Percentiles rank a stretch among this genome's conserved stretches.
phyloP scores from a whole-genome alignment of 1,140 invertebrate genomes.

The Himalopsyche phryganea region DNA sequence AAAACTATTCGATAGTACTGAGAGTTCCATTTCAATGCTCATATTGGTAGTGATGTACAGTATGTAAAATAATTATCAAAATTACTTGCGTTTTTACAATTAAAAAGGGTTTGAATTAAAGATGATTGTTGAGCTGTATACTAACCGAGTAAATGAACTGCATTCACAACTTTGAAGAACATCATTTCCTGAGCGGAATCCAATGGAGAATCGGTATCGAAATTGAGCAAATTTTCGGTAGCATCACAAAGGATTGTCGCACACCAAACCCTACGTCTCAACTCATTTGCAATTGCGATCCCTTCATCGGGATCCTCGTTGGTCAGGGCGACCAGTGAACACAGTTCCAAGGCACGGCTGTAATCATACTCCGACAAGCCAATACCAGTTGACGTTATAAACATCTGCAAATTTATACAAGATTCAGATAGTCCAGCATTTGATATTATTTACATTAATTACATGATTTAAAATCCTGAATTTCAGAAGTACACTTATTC shows the following conservation, averaged over 20 bases:
- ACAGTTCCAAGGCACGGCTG: conserved; percentile 46
- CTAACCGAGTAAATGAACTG: conserved; percentile 66
- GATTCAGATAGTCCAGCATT: too few relatives aligned
- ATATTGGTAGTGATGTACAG: too few relatives aligned
- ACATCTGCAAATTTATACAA: conserved; percentile 45
- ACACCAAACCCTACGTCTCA: conserved; percentile 65
- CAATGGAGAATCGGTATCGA: conserved; percentile 56
- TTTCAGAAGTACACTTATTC: neutral
- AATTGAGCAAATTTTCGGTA: conserved; percentile 54
- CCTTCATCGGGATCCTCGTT: conserved; percentile 35
- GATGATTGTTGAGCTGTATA: too few relatives aligned
- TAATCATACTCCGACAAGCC: conserved; percentile 46
- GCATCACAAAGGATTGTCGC: conserved; percentile 67
- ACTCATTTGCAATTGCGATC: conserved; percentile 17
- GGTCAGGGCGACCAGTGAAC: conserved; percentile 39
- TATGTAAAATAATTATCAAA: too few relatives aligned
- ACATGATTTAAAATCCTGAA: neutral
- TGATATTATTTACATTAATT: conserved; percentile 5
- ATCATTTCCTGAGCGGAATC: conserved; percentile 64
- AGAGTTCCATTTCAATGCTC: too few relatives aligned
- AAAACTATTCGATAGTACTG: too few relatives aligned
- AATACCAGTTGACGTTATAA: conserved; percentile 39
- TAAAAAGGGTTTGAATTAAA: too few relatives aligned
- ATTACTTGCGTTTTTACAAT: too few relatives aligned
- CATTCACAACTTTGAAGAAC: conserved; percentile 75